Evolutionary conservation across 2,888 invertebrate genomes (phyloP).

Genomic region (Dione vanillae): DNA sequence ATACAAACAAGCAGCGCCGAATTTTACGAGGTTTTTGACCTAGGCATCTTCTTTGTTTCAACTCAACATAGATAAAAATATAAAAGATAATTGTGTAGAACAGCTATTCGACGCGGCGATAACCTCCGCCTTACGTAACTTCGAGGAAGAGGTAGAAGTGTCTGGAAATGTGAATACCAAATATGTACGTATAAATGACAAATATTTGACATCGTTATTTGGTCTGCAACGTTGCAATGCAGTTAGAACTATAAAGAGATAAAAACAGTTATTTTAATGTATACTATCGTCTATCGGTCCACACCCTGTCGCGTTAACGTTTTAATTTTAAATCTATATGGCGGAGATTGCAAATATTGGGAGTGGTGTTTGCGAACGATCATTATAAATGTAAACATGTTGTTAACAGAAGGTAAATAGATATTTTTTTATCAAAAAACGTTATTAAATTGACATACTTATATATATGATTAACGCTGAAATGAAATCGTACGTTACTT

Average conservation of each 20-base stretch:
- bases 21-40: constrained; percentile 75
- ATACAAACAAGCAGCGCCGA: constrained; percentile 50
- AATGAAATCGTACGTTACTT: background rate
- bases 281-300: constrained; percentile 38
- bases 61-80: constrained; percentile 62
- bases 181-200: constrained; percentile 12
- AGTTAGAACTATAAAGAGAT: constrained; percentile 40
- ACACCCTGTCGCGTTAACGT: constrained; percentile 39
- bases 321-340: constrained; percentile 32
- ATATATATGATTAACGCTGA: background rate
- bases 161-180: constrained; percentile 30
- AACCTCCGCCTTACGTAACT: constrained; percentile 56
- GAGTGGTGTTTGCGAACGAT: constrained; percentile 33
- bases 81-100: constrained; percentile 59
- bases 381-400: constrained; percentile 37
- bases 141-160: constrained; percentile 41
- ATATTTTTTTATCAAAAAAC: constrained; percentile 11
- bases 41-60: constrained; percentile 55
- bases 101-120: constrained; percentile 57
- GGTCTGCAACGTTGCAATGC: constrained; percentile 32
- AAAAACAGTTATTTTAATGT: constrained; percentile 38
- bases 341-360: constrained; percentile 44
- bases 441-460: background rate
- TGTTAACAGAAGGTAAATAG: constrained; percentile 20
- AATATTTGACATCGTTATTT: constrained; percentile 38